A percentile compares a stretch with the other conserved stretches of the same genome.
These are phyloP conservation scores for Heliconius ismenius DNA, from an alignment of 2,888 invertebrate species.

Conservation along the genomic window DNA sequence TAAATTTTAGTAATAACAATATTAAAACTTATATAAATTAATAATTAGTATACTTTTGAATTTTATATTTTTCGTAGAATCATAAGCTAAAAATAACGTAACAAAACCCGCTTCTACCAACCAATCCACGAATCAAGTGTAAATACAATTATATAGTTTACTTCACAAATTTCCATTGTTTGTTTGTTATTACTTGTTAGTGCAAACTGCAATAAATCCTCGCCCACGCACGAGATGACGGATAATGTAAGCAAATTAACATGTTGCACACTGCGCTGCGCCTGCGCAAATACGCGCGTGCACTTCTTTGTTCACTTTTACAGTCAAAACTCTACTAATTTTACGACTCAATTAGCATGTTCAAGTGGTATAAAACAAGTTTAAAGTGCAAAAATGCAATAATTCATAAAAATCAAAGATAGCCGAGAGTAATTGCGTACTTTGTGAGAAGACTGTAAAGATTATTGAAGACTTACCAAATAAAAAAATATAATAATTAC, in stretches of 20 bases:
- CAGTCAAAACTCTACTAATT: neutral
- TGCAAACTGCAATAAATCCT: slow-evolving; percentile 39
- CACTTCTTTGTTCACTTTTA: slow-evolving; percentile 18
- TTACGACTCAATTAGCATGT: slow-evolving; percentile 13
- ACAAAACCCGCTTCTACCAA: neutral
- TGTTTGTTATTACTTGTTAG: slow-evolving; percentile 35
- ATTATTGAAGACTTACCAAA: neutral
- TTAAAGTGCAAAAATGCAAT: neutral
- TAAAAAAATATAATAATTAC: neutral
- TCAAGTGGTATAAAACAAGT: neutral
- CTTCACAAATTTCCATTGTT: slow-evolving; percentile 33
- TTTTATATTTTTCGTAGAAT: neutral
- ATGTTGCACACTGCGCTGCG: slow-evolving; percentile 42
- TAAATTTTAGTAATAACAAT: neutral
- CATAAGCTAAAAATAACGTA: neutral
- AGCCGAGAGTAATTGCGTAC: neutral
- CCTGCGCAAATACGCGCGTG: slow-evolving; percentile 23
- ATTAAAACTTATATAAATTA: neutral
- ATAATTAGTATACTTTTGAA: no score
- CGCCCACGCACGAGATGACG: slow-evolving; percentile 43
- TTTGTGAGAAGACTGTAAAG: no score
- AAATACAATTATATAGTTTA: slow-evolving; percentile 25
- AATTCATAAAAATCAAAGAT: slow-evolving; percentile 1
- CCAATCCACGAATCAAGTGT: slow-evolving; percentile 15
- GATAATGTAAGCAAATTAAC: slow-evolving; percentile 46